A percentile compares a stretch with the other conserved stretches of the same genome.
These are phyloP conservation scores for Galerucella nymphaeae DNA, from an alignment of 2,888 invertebrate genomes.

Conservation along the genomic window DNA sequence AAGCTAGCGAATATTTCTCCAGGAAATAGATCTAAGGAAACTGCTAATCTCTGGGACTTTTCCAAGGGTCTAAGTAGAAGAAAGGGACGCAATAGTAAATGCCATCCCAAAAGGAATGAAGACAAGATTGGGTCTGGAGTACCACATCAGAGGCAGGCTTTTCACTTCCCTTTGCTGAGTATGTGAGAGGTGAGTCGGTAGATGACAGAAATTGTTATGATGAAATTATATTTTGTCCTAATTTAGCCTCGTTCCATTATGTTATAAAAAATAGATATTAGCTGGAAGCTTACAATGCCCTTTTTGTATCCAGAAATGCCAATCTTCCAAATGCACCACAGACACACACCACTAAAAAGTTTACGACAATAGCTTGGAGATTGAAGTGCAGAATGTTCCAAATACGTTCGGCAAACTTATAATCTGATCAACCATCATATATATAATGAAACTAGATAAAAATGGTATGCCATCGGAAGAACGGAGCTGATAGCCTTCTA, in stretches of 20 bases:
- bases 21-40: no score
- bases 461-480: not conserved
- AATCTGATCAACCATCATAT: not conserved
- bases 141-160: not conserved
- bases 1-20: no score
- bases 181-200: not conserved
- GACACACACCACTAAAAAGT: not conserved
- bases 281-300: no score
- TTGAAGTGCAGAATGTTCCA: no score
- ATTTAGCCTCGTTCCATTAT: not conserved
- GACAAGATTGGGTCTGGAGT: not conserved
- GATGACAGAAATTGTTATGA: not conserved
- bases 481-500: no score
- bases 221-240: no score
- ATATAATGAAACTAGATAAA: not conserved
- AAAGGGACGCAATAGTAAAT: no score
- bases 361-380: not conserved
- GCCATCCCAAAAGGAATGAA: no score
- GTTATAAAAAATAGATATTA: not conserved
- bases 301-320: not conserved
- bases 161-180: not conserved
- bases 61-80: no score
- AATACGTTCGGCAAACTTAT: no score
- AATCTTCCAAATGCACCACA: not conserved
- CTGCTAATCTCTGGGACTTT: no score